Conservation (phyloP, 2,797 vertebrate genomes). For the Naso thynnoides region DNA sequence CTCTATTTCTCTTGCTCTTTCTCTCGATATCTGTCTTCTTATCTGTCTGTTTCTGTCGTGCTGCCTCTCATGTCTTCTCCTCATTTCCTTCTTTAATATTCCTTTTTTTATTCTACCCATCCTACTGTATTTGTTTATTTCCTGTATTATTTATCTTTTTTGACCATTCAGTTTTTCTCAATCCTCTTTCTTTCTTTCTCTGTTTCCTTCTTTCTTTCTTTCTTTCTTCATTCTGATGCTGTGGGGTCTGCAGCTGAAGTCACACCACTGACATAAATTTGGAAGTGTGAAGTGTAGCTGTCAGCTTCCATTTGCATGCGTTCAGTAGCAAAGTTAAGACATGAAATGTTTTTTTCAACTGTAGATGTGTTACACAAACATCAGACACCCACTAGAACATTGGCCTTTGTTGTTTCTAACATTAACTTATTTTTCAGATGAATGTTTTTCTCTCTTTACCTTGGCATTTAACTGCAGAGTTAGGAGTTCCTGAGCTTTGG, state of each 20-base stretch:
- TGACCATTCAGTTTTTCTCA: background rate
- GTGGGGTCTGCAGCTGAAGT: conserved; percentile 65
- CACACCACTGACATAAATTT: conserved; percentile 68
- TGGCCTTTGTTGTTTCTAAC: conserved; percentile 63
- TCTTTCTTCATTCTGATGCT: conserved; percentile 29
- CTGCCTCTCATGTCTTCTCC: background rate
- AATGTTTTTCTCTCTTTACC: conserved; percentile 59
- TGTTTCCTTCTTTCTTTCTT: background rate
- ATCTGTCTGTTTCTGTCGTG: conserved; percentile 18
- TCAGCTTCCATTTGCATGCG: conserved; percentile 68
- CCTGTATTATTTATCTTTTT: background rate
- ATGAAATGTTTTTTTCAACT: conserved; percentile 15
- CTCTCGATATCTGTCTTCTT: conserved; percentile 3
- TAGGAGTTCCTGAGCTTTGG: conserved; percentile 33
- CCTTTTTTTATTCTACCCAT: background rate
- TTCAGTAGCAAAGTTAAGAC: conserved; percentile 50
- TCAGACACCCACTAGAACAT: conserved; percentile 26
- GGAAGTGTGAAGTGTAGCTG: conserved; percentile 72
- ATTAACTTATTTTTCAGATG: conserved; percentile 67
- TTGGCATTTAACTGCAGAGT: conserved; percentile 44
- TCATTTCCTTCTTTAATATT: background rate
- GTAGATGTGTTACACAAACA: conserved; percentile 54
- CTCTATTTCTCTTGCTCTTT: conserved; percentile 24
- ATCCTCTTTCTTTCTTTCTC: conserved; percentile 6
- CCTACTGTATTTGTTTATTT: background rate